Conservation (phyloP, 2,797 vertebrate genomes). For the Bradypodion ventrale region DNA sequence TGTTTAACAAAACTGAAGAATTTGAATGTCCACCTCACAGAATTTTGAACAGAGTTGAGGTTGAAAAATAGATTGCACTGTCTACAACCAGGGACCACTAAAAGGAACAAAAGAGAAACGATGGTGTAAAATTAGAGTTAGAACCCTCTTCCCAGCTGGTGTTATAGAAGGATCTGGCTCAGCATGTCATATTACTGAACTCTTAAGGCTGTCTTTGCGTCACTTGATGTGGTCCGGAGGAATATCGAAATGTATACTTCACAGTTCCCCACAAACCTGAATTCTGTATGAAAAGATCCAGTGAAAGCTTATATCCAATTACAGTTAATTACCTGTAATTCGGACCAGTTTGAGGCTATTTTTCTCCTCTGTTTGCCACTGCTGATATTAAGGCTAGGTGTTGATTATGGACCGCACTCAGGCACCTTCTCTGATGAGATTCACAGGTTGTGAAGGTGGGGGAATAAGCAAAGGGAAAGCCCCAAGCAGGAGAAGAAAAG, state of each 20-base stretch:
- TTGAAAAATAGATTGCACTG: neutral
- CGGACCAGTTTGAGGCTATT: slow-evolving; percentile 30
- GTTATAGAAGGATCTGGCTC: neutral
- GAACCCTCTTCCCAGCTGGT: neutral
- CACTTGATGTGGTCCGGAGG: slow-evolving; percentile 1
- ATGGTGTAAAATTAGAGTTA: neutral
- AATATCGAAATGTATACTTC: slow-evolving; percentile 18
- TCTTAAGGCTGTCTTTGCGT: neutral
- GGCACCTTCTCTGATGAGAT: neutral
- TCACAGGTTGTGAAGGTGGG: neutral
- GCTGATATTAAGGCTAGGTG: slow-evolving; percentile 10
- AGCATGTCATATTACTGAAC: neutral
- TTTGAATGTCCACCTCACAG: neutral
- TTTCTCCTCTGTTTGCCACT: slow-evolving; percentile 15
- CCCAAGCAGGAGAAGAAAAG: neutral
- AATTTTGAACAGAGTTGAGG: neutral
- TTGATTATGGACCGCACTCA: slow-evolving; percentile 28
- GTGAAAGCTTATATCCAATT: slow-evolving; percentile 16
- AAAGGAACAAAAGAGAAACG: neutral
- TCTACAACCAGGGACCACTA: neutral
- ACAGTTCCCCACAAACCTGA: neutral
- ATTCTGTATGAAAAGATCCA: neutral
- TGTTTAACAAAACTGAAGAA: neutral
- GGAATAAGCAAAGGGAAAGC: neutral
- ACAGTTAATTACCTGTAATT: slow-evolving; percentile 32